These are phyloP conservation scores for Salvator merianae DNA, from an alignment of 2,113 vertebrate species.

Conservation along the genomic window DNA sequence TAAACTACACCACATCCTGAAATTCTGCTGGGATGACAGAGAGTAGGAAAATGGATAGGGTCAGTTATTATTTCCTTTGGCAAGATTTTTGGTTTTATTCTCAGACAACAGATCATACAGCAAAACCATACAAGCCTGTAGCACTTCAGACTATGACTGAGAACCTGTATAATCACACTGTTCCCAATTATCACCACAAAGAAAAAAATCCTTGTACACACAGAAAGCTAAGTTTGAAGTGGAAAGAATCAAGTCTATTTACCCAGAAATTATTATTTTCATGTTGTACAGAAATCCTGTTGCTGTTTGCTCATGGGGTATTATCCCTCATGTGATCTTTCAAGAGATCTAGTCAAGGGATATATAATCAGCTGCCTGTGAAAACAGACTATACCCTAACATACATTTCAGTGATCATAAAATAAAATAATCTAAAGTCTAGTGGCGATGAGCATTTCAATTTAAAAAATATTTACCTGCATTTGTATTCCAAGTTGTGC, in stretches of 20 bases:
- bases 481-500: constrained; percentile 79
- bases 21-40: too few relatives aligned
- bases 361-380: neutral
- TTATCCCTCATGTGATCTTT: neutral
- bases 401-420: neutral
- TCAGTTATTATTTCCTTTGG: neutral
- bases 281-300: neutral
- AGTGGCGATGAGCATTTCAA: neutral
- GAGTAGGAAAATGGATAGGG: neutral
- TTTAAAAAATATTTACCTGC: constrained; percentile 75
- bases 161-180: neutral
- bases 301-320: neutral
- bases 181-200: neutral
- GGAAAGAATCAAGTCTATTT: neutral
- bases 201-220: neutral
- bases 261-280: neutral
- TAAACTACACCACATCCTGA: neutral
- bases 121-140: neutral
- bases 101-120: neutral
- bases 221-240: neutral
- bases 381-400: neutral
- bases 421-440: neutral
- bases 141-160: neutral
- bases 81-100: neutral
- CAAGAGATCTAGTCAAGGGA: neutral